Evolutionary conservation across 2,113 vertebrate species (phyloP).

Genomic region (Suncus etruscus): DNA sequence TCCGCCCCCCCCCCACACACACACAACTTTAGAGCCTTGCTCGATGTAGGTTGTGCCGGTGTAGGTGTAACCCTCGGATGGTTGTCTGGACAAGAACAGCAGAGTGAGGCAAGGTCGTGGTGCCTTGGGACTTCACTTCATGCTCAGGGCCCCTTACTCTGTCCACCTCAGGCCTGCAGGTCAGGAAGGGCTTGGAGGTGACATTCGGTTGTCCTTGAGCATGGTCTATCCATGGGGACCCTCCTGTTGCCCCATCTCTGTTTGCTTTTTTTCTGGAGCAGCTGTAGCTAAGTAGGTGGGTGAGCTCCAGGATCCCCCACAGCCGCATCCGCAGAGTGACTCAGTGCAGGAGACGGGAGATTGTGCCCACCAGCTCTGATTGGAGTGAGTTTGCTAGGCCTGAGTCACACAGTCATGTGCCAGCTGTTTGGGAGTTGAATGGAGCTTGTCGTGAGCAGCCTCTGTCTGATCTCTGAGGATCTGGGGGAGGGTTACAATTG

Average conservation of each 20-base stretch:
- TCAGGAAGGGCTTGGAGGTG: conserved; percentile 66
- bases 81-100: conserved; percentile 22
- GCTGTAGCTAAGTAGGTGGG: conserved; percentile 77
- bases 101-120: not conserved
- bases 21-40: not conserved
- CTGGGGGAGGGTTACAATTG: not conserved
- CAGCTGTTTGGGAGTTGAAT: conserved; percentile 33
- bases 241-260: not conserved
- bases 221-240: not conserved
- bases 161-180: not conserved
- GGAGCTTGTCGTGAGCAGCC: conserved; percentile 41
- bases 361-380: conserved; percentile 59
- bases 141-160: not conserved
- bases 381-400: conserved; percentile 62
- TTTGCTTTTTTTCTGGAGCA: conserved; percentile 60
- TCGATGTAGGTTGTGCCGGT: accelerated
- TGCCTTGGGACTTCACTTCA: not conserved
- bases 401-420: conserved; percentile 70
- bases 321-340: conserved; percentile 70
- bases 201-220: conserved; percentile 60
- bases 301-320: conserved; percentile 56
- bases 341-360: conserved; percentile 71
- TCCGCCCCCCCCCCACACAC: not conserved
- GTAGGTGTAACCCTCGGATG: too few species aligned
- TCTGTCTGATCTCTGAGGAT: not conserved